Conservation (phyloP, 2,888 invertebrate species). For the Leptopilina drosophilae region DNA sequence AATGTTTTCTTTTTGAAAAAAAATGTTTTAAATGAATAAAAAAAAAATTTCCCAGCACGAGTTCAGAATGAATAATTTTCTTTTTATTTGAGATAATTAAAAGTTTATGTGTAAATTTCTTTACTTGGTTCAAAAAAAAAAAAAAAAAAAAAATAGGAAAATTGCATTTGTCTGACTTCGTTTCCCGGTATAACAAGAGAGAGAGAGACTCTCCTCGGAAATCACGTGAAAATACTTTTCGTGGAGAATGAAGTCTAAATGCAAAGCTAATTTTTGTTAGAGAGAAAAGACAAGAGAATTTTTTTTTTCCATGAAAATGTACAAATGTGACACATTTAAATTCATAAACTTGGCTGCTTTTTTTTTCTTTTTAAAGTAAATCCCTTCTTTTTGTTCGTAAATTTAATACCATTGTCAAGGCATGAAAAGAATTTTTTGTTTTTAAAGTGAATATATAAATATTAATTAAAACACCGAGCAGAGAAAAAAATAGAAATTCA, state of each 20-base stretch:
- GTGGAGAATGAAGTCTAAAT: conserved; percentile 13
- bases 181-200: conserved; percentile 14
- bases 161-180: conserved; percentile 33
- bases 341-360: not conserved
- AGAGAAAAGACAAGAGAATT: not conserved
- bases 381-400: not conserved
- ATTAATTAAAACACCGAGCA: too few relatives aligned
- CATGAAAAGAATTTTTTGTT: too few relatives aligned
- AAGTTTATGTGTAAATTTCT: conserved; percentile 11
- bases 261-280: conserved; percentile 21
- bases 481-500: too few relatives aligned
- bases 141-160: not conserved
- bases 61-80: too few relatives aligned
- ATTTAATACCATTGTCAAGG: not conserved
- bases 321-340: not conserved
- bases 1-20: too few relatives aligned
- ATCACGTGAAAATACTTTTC: conserved; percentile 22
- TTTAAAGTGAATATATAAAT: too few relatives aligned
- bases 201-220: not conserved
- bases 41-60: too few relatives aligned
- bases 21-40: too few relatives aligned
- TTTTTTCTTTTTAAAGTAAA: not conserved
- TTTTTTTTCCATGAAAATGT: conserved; percentile 12
- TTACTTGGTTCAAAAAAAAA: not conserved
- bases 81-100: conserved; percentile 16